Evolutionary conservation across 1,140 invertebrate genomes (phyloP).

Genomic region (Drosophila fuyamai): DNA sequence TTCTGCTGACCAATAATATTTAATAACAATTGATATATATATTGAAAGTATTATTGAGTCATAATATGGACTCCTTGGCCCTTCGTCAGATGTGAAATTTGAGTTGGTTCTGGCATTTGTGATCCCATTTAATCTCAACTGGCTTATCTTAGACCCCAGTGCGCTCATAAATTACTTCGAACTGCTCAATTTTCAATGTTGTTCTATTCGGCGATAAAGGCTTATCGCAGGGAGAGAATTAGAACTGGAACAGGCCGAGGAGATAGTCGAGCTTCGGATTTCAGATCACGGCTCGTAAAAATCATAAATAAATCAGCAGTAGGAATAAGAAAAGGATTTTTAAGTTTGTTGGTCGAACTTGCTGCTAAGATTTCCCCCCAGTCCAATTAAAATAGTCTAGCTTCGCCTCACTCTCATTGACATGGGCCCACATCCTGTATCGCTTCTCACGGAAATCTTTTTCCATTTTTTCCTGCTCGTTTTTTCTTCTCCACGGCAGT

Average conservation of each 20-base stretch:
- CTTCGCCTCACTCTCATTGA: not conserved
- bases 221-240: constrained; percentile 43
- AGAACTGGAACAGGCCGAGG: constrained; percentile 23
- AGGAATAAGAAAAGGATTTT: constrained; percentile 45
- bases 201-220: constrained; percentile 12
- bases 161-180: constrained; percentile 54
- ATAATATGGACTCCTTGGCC: constrained; percentile 46
- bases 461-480: constrained; percentile 10
- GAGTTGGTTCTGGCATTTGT: constrained; percentile 14
- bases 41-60: constrained; percentile 78
- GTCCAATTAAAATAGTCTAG: constrained; percentile 28
- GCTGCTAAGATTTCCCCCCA: constrained; percentile 10
- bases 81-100: constrained; percentile 26
- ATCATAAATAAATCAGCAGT: constrained; percentile 63
- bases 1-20: constrained; percentile 57
- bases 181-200: constrained; percentile 38
- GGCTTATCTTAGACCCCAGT: constrained; percentile 37
- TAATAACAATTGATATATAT: constrained; percentile 80
- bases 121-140: constrained; percentile 38
- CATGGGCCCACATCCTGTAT: constrained; percentile 46
- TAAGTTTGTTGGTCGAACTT: not conserved
- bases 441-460: constrained; percentile 69
- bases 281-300: constrained; percentile 52
- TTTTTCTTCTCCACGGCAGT: constrained; percentile 23
- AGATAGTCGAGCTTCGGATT: constrained; percentile 53